These are phyloP conservation scores for Pseudomugil tenellus DNA, from an alignment of 2,797 vertebrate genomes.

Conservation along the genomic window DNA sequence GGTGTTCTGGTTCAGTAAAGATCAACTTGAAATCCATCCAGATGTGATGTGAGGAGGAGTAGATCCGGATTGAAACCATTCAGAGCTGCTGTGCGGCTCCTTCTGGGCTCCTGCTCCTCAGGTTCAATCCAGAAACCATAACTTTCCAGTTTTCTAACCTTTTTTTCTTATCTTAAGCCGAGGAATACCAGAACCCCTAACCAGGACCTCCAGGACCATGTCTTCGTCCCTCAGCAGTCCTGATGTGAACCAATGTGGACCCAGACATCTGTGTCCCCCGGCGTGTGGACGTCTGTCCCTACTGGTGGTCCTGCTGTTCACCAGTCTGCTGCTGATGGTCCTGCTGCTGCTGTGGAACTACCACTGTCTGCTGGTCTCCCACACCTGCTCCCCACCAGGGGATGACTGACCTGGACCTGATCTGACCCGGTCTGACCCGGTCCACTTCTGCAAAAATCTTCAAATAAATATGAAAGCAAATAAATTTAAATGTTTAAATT, in stretches of 20 bases:
- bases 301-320: constrained; percentile 38
- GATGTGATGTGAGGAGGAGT: too few species aligned
- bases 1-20: too few species aligned
- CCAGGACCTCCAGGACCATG: constrained; percentile 30
- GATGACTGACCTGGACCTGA: neutral
- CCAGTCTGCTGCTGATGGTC: constrained; percentile 42
- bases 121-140: too few species aligned
- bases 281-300: constrained; percentile 12
- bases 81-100: neutral
- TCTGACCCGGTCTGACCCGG: neutral
- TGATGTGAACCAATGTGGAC: constrained; percentile 8
- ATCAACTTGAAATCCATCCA: too few species aligned
- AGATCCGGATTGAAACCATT: neutral
- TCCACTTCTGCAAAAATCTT: too few species aligned
- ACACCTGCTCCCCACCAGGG: constrained; percentile 13
- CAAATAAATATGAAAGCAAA: too few species aligned
- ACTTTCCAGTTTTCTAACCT: neutral
- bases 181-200: neutral
- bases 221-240: neutral
- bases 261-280: constrained; percentile 24
- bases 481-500: too few species aligned
- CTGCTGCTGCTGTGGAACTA: constrained; percentile 49
- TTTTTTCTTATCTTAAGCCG: constrained; percentile 5
- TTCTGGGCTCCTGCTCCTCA: neutral
- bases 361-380: constrained; percentile 49